Base-by-base conservation (phyloP, 2,797 vertebrate genomes). In the Sparus aurata region DNA sequence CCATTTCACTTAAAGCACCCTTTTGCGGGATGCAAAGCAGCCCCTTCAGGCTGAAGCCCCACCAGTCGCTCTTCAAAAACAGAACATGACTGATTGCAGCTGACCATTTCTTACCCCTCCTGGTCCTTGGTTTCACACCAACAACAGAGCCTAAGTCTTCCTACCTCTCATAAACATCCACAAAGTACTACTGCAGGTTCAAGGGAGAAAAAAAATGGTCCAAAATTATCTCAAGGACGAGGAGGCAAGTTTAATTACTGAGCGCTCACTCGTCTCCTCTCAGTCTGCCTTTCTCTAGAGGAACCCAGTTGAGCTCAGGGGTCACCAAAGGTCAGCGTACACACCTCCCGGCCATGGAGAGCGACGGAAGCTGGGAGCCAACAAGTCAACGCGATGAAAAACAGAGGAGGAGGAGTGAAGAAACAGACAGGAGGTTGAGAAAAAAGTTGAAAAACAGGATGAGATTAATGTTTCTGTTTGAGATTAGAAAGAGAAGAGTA, bases 381-480 rank as follows among this genome's bases (percentile, higher is more conserved):
- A 84, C 83, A 73, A 77, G 84, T 92, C 89, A 88, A 80, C 62
- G 16, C 54, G 65, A 89, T 82, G 76, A 87, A 80, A 93, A 82
- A 83, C 74, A 85, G 80, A 82, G 81, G 52, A 53, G 45, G 72
- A 55, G 70, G 54, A 57, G 54, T 52, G 41, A 65, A 65, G 70
- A 59, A 50, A 46, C 17, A 60, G 20, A 77, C 9, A 47, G 64
- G 49, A 80, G 83, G 71, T 54, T 73, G 38, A 60, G 80, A 78
- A 72, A 84, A 77, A 85, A 80, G 77, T 73, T 85, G 90, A 92
- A 93, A 92, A 94, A 94, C 93, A 92, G 89, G 92, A 94, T 79
- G 80, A 91, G 85, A 90, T 87, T 71, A 72, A 87, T 61, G 74
- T 77, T 90, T 82, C 65, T 75, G 79, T 82, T 91, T 76, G 45